Evolutionary conservation across 2,888 invertebrate species (phyloP), one percentile per base, ranked within the genome.

Genomic region (Pristionchus arcanus): DNA sequence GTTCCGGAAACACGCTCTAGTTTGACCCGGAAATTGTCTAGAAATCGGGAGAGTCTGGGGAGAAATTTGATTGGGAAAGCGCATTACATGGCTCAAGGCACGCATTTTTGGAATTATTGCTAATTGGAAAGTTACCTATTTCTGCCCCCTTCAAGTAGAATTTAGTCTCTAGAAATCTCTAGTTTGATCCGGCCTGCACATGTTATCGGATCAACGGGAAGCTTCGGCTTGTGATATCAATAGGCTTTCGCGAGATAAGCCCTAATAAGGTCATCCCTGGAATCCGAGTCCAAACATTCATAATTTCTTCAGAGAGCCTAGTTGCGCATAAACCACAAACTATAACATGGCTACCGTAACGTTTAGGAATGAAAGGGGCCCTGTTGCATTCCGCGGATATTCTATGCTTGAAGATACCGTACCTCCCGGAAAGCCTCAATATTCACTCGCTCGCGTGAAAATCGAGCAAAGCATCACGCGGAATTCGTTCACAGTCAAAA

Each of bases 401-500:
- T n/a, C n/a, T n/a, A n/a, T n/a, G n/a, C n/a, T n/a, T n/a, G n/a
- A n/a, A n/a, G 2, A 3, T 55, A 55, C 55, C 16, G 55, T 55
- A 55, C 13, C 55, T 55, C 16, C 16, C 55, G 55, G 7, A 53
- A 55, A 16, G 55, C 21, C 59, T 59, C 63, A 63, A 63, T 68
- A n/a, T 25, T 68, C 68, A 19, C 68, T 31, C 16, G 34, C 68
- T 31, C 68, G 68, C 68, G 28, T 4, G 68, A 74, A 37, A 71
- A 37, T 16, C 74, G 74, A 34, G 74, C 25, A 74, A 74, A 74
- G 15, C 19, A 3, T 74, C 21, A 42, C 9, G 74, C 74, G 21
- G 42, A 74, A 74, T 74, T 68, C 63, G 63, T 63, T 63, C n/a
- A 34, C 25, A 37, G 74, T 37, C 37, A 37, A 74, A n/a, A 74